phyloP scores from a whole-genome alignment of 2,113 vertebrate species.

The Empidonax alnorum region DNA sequence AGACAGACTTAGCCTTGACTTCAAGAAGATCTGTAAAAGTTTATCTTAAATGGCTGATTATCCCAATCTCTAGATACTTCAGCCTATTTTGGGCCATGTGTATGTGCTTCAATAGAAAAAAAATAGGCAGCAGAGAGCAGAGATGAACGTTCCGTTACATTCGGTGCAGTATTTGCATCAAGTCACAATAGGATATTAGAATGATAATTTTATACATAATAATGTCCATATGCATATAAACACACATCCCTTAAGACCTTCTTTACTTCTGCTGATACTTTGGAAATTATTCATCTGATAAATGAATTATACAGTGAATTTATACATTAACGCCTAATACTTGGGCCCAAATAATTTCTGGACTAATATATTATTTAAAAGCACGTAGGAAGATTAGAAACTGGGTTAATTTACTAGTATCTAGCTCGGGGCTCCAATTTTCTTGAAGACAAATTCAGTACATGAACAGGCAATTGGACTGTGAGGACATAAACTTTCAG shows the following conservation, averaged over 20 bases:
- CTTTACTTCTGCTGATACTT: slow-evolving; percentile 49
- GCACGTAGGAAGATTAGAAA: slow-evolving; percentile 47
- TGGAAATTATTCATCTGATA: slow-evolving; percentile 56
- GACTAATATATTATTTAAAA: slow-evolving; percentile 63
- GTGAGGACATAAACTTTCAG: background rate
- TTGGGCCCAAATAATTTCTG: slow-evolving; percentile 40
- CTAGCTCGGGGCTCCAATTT: slow-evolving; percentile 34
- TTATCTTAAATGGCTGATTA: background rate
- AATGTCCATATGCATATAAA: slow-evolving; percentile 49
- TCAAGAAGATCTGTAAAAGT: slow-evolving; percentile 23
- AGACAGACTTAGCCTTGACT: background rate
- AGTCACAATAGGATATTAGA: slow-evolving; percentile 52
- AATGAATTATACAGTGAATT: slow-evolving; percentile 65
- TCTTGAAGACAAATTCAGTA: slow-evolving; percentile 3
- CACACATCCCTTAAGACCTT: slow-evolving; percentile 30
- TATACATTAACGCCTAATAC: slow-evolving; percentile 36
- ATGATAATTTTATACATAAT: slow-evolving; percentile 64
- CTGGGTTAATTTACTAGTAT: slow-evolving; percentile 43
- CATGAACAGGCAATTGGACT: background rate
- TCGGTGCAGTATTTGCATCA: slow-evolving; percentile 22
- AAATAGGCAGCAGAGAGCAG: background rate
- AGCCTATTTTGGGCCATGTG: background rate
- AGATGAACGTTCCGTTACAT: slow-evolving; percentile 19
- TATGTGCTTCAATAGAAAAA: background rate
- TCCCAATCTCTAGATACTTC: background rate